Percentiles rank a stretch among this genome's conserved stretches.
phyloP scores from a whole-genome alignment of 1,140 invertebrate genomes.

The Calosoma granatense region DNA sequence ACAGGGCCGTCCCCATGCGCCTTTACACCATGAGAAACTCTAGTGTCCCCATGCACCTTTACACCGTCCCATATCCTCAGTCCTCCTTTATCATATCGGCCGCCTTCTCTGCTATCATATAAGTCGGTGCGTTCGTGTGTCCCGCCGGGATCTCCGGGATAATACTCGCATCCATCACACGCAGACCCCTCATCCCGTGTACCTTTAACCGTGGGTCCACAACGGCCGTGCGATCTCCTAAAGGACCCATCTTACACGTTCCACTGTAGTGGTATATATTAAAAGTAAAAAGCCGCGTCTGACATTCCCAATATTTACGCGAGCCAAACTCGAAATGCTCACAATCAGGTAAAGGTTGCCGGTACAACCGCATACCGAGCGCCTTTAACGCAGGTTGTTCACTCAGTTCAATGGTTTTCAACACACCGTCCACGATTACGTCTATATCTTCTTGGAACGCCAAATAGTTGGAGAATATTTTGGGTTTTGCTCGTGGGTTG shows the following conservation, averaged over 20 bases:
- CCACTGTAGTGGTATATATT: conserved; percentile 42
- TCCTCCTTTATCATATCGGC: conserved; percentile 51
- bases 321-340: conserved; percentile 23
- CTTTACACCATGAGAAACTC: no score
- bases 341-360: conserved; percentile 36
- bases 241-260: conserved; percentile 57
- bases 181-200: conserved; percentile 41
- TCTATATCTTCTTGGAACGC: conserved; percentile 37
- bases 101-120: conserved; percentile 56
- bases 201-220: conserved; percentile 44
- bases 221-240: conserved; percentile 42
- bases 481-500: conserved; percentile 65
- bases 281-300: conserved; percentile 32
- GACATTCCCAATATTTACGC: conserved; percentile 41
- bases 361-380: conserved; percentile 28
- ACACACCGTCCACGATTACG: conserved; percentile 31
- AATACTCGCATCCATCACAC: conserved; percentile 52
- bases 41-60: no score
- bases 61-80: conserved; percentile 36
- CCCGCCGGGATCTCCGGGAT: conserved; percentile 52
- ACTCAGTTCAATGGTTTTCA: conserved; percentile 27
- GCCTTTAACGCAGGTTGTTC: conserved; percentile 31
- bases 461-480: conserved; percentile 76
- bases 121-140: conserved; percentile 50
- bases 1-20: no score